These are phyloP conservation scores for Agriopis leucophaearia DNA, from an alignment of 2,888 invertebrate genomes.

Conservation along the genomic window DNA sequence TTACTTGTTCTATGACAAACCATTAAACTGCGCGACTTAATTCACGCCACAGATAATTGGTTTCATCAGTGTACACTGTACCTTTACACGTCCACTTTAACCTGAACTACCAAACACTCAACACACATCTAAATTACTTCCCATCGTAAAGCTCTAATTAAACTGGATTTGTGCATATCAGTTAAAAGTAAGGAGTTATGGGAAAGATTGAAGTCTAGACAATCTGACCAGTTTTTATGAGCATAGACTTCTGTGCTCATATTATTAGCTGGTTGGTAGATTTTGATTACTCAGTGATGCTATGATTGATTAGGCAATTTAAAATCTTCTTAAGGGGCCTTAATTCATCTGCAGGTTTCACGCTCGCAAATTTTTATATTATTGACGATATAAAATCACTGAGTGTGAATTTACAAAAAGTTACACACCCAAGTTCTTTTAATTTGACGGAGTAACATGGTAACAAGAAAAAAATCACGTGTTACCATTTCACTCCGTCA, in stretches of 20 bases:
- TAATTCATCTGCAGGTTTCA: too few species aligned
- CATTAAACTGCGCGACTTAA: conserved; percentile 68
- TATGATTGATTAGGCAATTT: background rate
- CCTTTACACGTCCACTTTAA: conserved; percentile 40
- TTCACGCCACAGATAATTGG: conserved; percentile 76
- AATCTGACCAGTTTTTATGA: conserved; percentile 60
- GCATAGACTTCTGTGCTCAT: conserved; percentile 57
- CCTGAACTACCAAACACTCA: conserved; percentile 31
- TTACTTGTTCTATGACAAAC: conserved; percentile 51
- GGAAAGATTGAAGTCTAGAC: conserved; percentile 60
- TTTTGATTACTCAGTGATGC: conserved; percentile 7
- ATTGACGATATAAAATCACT: too few species aligned
- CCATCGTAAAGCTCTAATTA: conserved; percentile 44
- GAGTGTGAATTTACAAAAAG: too few species aligned
- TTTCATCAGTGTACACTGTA: conserved; percentile 71
- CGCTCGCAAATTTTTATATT: too few species aligned
- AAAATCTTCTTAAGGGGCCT: too few species aligned
- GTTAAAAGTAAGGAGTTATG: conserved; percentile 56
- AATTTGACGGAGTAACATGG: too few species aligned
- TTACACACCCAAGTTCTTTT: too few species aligned
- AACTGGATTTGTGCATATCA: conserved; percentile 31
- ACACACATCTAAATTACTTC: background rate
- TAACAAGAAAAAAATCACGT: too few species aligned
- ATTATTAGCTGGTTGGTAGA: conserved; percentile 25
- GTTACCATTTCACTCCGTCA: too few species aligned